phyloP scores from a whole-genome alignment of 1,140 invertebrate species.

The Pteromalus puparum region DNA sequence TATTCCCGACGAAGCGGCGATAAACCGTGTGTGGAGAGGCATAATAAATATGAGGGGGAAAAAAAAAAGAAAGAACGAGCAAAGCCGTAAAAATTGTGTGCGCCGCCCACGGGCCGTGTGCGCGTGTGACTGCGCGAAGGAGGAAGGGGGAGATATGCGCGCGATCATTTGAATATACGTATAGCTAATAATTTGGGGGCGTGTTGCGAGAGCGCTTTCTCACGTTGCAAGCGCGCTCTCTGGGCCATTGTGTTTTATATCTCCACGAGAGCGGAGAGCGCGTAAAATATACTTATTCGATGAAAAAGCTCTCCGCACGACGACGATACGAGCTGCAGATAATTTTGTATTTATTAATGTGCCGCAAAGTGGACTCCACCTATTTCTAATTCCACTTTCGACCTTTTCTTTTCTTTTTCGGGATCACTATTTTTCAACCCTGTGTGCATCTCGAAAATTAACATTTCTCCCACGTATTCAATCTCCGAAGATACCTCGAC shows the following conservation, averaged over 20 bases:
- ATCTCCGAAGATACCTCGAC: too few species aligned
- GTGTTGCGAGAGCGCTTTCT: constrained; percentile 52
- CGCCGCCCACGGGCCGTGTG: constrained; percentile 41
- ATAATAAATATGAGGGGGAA: not conserved
- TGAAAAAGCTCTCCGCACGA: not conserved
- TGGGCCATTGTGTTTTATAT: constrained; percentile 50
- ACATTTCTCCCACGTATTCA: too few species aligned
- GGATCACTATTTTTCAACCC: not conserved
- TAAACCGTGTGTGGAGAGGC: not conserved
- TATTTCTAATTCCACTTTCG: not conserved
- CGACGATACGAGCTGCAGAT: not conserved
- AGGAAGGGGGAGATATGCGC: constrained; percentile 1
- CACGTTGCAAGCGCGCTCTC: constrained; percentile 29
- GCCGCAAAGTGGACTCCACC: not conserved
- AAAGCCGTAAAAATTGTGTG: constrained; percentile 43
- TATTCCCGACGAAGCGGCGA: not conserved
- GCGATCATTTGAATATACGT: constrained; percentile 63
- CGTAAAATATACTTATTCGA: not conserved
- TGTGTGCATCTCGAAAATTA: too few species aligned
- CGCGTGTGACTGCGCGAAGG: constrained; percentile 5
- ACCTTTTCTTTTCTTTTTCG: not conserved
- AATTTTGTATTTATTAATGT: not conserved
- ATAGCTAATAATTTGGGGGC: constrained; percentile 61
- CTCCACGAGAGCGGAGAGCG: not conserved
- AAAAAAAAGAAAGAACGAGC: constrained; percentile 34